Evolutionary conservation across 2,888 invertebrate genomes (phyloP).

Genomic region (Synergus japonicus): DNA sequence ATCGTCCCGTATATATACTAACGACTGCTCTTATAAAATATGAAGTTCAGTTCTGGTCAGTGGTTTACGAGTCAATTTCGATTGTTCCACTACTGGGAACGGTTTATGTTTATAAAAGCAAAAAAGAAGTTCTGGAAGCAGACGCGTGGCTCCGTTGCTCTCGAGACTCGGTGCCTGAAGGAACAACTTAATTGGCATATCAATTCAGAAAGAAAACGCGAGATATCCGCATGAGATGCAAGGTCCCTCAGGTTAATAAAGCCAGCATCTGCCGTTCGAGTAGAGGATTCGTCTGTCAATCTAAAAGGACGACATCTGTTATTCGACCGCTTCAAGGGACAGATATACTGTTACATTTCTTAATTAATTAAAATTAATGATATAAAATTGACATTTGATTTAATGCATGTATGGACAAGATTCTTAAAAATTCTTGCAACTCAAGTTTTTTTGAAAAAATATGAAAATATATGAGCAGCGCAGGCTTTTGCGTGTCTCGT

Average conservation of each 20-base stretch:
- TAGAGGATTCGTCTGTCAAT: constrained; percentile 49
- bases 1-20: constrained; percentile 25
- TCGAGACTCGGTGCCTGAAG: constrained; percentile 50
- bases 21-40: constrained; percentile 37
- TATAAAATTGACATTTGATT: not conserved
- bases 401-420: not conserved
- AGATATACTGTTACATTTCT: not conserved
- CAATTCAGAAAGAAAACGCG: constrained; percentile 64
- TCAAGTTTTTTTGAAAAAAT: not conserved
- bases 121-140: constrained; percentile 45
- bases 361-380: not conserved
- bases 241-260: constrained; percentile 66
- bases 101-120: constrained; percentile 35
- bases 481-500: not conserved
- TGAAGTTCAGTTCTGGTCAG: constrained; percentile 24
- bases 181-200: constrained; percentile 70
- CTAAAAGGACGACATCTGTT: constrained; percentile 18
- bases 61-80: constrained; percentile 41
- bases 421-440: not conserved
- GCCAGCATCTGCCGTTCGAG: constrained; percentile 57
- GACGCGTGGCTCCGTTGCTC: constrained; percentile 56
- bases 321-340: constrained; percentile 22
- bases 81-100: constrained; percentile 39
- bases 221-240: constrained; percentile 47
- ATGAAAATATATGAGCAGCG: not conserved